Evolutionary conservation across 2,113 vertebrate species (phyloP).

Genomic region (Pipra filicauda): DNA sequence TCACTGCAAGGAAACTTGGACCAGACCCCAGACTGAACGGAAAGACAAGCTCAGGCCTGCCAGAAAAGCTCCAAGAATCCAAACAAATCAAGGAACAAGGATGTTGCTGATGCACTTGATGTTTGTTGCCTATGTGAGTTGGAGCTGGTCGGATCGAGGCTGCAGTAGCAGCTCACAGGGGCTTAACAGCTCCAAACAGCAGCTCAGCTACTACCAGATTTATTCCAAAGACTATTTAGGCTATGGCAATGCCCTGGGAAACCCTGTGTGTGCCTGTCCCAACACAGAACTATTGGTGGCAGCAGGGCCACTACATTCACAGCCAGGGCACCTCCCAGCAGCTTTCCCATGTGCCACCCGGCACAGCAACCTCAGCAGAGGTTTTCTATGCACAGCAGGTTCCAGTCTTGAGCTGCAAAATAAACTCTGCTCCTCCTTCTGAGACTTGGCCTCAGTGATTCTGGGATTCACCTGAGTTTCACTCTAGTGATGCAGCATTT

Average conservation of each 20-base stretch:
- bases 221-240: not conserved
- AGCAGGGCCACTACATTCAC: not conserved
- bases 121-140: not conserved
- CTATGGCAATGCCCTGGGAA: not conserved
- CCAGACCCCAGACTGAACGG: not conserved
- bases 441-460: not conserved
- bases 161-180: rapidly evolving
- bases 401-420: not conserved
- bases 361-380: not conserved
- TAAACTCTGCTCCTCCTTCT: not conserved
- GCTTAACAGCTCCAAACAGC: not conserved
- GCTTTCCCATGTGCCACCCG: not conserved
- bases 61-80: not conserved
- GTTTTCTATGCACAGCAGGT: not conserved
- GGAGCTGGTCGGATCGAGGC: not conserved
- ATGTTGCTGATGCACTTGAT: not conserved
- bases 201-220: not conserved
- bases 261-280: not conserved
- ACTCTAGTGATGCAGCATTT: not conserved
- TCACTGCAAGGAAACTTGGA: not conserved
- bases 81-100: not conserved
- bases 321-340: not conserved
- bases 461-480: not conserved
- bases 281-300: not conserved
- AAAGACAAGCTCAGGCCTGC: not conserved